Evolutionary conservation across 1,140 invertebrate genomes (phyloP).

Genomic region (Drosophila arizonae): DNA sequence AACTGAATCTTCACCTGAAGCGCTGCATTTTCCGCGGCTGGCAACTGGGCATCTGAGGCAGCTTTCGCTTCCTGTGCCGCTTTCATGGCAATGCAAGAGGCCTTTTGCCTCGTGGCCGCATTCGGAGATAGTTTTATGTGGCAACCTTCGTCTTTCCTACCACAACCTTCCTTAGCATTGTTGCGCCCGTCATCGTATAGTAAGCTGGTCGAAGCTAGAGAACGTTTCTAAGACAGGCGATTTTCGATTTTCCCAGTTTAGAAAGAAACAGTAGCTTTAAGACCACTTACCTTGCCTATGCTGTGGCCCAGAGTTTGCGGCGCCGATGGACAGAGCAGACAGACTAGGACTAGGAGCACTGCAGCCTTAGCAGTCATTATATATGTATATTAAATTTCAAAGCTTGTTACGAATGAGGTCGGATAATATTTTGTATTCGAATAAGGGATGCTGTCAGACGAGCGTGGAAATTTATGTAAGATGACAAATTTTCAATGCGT

Average conservation of each 20-base stretch:
- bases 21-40: slow-evolving; percentile 85
- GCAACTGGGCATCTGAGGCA: slow-evolving; percentile 86
- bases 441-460: not conserved
- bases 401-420: not conserved
- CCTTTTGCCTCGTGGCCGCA: slow-evolving; percentile 41
- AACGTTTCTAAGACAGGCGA: not conserved
- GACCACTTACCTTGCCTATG: slow-evolving; percentile 21
- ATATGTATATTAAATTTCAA: not conserved
- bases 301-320: slow-evolving; percentile 15
- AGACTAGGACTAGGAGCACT: not conserved
- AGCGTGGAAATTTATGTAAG: slow-evolving; percentile 41
- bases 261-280: too few relatives aligned
- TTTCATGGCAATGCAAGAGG: slow-evolving; percentile 86
- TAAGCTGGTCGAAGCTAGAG: not conserved
- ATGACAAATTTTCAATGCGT: slow-evolving; percentile 49
- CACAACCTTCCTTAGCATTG: not conserved
- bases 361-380: slow-evolving; percentile 15
- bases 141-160: not conserved
- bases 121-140: slow-evolving; percentile 5
- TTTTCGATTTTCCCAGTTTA: not conserved
- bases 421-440: not conserved
- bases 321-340: not conserved
- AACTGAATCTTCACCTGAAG: slow-evolving; percentile 87
- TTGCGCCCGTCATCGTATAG: not conserved
- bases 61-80: slow-evolving; percentile 87